phyloP scores from a whole-genome alignment of 2,888 invertebrate genomes.

The Zootermopsis nevadensis region DNA sequence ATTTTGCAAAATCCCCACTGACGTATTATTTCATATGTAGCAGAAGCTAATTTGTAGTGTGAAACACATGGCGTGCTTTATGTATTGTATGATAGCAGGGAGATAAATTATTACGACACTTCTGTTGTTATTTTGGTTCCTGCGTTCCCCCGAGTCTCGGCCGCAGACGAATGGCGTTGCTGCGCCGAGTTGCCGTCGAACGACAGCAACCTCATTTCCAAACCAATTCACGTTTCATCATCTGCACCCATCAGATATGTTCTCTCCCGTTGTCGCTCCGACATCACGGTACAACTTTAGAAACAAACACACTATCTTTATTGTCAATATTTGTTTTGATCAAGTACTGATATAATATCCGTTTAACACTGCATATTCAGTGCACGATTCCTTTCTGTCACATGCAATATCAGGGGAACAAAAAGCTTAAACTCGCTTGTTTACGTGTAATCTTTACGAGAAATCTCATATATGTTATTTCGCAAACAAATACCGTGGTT shows the following conservation, averaged over 20 bases:
- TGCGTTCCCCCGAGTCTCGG: neutral
- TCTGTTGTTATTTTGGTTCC: slow-evolving; percentile 28
- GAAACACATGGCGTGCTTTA: neutral
- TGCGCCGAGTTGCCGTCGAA: no score
- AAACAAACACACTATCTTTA: neutral
- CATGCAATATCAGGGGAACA: neutral
- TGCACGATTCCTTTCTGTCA: neutral
- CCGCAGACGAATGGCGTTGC: neutral
- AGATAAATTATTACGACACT: slow-evolving; percentile 27
- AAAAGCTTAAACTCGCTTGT: neutral
- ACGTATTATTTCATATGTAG: slow-evolving; percentile 32
- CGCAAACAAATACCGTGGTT: neutral
- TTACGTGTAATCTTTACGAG: neutral
- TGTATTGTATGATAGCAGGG: slow-evolving; percentile 9
- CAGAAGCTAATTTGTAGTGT: slow-evolving; percentile 25
- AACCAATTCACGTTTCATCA: slow-evolving; percentile 10
- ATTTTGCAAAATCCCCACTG: slow-evolving; percentile 36
- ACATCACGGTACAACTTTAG: neutral
- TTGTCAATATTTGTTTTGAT: neutral
- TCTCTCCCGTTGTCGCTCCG: neutral
- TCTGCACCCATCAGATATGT: neutral
- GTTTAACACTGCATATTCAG: neutral
- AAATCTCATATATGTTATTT: neutral
- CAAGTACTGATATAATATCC: neutral
- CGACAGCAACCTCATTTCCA: neutral